Evolutionary conservation across 2,888 invertebrate genomes (phyloP).

Genomic region (Taenaris catops): DNA sequence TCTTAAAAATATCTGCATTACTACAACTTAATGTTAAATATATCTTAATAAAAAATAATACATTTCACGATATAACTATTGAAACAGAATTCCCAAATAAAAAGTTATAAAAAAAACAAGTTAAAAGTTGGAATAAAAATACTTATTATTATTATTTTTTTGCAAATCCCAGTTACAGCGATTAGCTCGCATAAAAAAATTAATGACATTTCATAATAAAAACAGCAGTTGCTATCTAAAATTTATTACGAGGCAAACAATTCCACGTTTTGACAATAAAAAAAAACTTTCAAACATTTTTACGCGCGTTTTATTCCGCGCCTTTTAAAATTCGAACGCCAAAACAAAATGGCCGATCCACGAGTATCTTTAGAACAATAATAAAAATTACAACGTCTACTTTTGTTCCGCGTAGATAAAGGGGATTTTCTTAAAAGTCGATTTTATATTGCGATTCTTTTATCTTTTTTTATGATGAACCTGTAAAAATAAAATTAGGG

Average conservation of each 20-base stretch:
- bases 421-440: constrained; percentile 58
- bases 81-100: no score
- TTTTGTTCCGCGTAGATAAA: constrained; percentile 39
- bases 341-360: constrained; percentile 52
- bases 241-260: constrained; percentile 27
- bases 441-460: constrained; percentile 73
- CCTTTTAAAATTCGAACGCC: constrained; percentile 56
- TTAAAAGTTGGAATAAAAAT: background rate
- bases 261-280: constrained; percentile 35
- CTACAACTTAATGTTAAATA: no score
- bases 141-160: constrained; percentile 7
- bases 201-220: constrained; percentile 27
- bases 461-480: constrained; percentile 57
- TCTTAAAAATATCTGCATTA: no score
- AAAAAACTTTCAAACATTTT: constrained; percentile 35
- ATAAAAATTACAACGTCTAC: constrained; percentile 60
- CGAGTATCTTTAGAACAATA: constrained; percentile 50
- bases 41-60: no score
- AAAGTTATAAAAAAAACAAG: background rate
- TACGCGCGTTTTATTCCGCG: constrained; percentile 44
- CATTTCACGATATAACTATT: no score
- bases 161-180: constrained; percentile 4
- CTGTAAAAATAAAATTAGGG: constrained; percentile 41
- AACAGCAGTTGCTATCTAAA: constrained; percentile 26
- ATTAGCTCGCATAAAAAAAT: constrained; percentile 15